A percentile compares a stretch with the other conserved stretches of the same genome.
Conservation (phyloP, 2,797 vertebrate species). For the Eulemur albifrons region DNA sequence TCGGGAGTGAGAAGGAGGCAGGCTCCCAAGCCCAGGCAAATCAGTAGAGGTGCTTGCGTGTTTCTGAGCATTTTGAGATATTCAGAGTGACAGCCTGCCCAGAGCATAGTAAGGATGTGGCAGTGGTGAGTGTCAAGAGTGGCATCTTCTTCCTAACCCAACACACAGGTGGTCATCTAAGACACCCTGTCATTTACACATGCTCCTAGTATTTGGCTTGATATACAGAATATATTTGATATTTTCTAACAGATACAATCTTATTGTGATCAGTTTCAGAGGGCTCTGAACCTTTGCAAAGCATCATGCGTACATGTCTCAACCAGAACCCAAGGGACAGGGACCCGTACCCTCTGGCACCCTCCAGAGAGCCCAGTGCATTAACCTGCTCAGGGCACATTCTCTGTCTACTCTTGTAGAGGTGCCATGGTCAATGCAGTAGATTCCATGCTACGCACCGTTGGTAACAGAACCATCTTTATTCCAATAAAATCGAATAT, state of each 20-base stretch:
- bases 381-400: background rate
- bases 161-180: background rate
- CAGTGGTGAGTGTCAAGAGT: background rate
- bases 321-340: background rate
- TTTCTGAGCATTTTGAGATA: background rate
- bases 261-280: slow-evolving; percentile 6
- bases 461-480: background rate
- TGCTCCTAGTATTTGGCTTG: background rate
- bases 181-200: background rate
- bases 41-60: no score
- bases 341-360: background rate
- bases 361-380: rapidly evolving
- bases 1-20: background rate
- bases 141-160: background rate
- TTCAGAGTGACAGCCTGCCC: background rate
- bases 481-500: background rate
- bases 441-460: background rate
- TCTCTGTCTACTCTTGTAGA: background rate
- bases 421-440: background rate
- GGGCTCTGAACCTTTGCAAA: background rate
- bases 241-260: background rate
- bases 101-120: background rate
- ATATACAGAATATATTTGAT: background rate
- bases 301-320: background rate
- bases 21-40: background rate